A percentile compares a stretch with the other conserved stretches of the same genome.
phyloP scores from a whole-genome alignment of 1,140 invertebrate species.

The Hylyphantes graminicola region DNA sequence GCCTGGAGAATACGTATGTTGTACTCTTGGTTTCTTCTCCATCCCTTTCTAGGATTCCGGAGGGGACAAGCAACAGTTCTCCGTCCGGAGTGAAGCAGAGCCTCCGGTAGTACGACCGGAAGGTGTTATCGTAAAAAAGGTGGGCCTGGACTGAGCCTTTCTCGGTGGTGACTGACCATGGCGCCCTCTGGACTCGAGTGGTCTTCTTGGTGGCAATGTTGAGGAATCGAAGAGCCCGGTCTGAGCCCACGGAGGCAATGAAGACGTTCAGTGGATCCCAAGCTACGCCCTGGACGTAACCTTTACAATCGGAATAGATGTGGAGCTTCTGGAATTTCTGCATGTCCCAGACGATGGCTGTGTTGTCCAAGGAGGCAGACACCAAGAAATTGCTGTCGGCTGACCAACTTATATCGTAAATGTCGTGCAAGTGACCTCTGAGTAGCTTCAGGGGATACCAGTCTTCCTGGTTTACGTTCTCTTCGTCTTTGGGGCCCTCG shows the following conservation, averaged over 20 bases:
- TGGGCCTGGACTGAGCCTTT: conserved; percentile 63
- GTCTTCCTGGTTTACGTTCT: conserved; percentile 80
- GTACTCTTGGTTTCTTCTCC: conserved; percentile 73
- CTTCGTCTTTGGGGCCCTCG: conserved; percentile 64
- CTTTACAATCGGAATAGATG: conserved; percentile 89
- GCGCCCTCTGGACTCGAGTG: conserved; percentile 70
- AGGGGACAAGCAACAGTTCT: conserved; percentile 83
- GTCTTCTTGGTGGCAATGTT: conserved; percentile 78
- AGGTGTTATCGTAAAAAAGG: conserved; percentile 93
- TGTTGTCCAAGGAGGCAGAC: conserved; percentile 96
- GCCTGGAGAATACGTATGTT: conserved; percentile 84
- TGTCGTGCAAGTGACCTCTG: conserved; percentile 91
- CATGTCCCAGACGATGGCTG: conserved; percentile 92
- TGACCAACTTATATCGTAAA: conserved; percentile 94
- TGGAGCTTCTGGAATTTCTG: conserved; percentile 76
- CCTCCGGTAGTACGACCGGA: conserved; percentile 92
- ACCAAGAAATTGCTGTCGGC: conserved; percentile 81
- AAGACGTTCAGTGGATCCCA: conserved; percentile 87
- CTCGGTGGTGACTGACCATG: conserved; percentile 25
- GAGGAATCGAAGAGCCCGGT: conserved; percentile 82
- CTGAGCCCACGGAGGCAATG: conserved; percentile 82
- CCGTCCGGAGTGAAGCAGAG: conserved; percentile 91
- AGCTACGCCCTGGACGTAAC: conserved; percentile 95
- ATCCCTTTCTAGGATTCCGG: conserved; percentile 62
- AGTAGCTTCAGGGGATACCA: conserved; percentile 83